Percentiles rank a stretch among this genome's conserved stretches.
These are phyloP conservation scores for Delichon dasypus DNA, from an alignment of 2,797 vertebrate genomes.

Conservation along the genomic window DNA sequence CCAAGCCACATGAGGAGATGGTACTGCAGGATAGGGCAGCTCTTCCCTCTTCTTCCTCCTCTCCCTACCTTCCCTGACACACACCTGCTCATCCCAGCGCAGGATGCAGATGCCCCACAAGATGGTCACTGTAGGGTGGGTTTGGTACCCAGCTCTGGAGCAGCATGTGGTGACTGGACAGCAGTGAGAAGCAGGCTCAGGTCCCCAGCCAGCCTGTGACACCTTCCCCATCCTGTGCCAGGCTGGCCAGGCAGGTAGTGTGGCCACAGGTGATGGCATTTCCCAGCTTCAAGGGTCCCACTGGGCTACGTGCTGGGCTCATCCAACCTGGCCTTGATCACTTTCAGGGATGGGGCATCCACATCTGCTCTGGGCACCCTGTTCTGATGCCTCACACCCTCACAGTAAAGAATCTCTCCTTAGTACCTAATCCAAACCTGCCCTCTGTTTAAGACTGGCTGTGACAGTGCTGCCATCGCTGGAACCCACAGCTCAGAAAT, in stretches of 20 bases:
- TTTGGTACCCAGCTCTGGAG: background rate
- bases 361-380: background rate
- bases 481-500: background rate
- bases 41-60: background rate
- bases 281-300: background rate
- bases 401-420: background rate
- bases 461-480: fast-evolving
- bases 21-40: background rate
- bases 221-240: background rate
- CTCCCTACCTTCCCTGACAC: background rate
- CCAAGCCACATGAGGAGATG: background rate
- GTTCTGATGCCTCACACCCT: background rate
- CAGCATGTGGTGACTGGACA: background rate
- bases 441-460: background rate
- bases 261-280: background rate
- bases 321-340: background rate
- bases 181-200: background rate
- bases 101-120: fast-evolving
- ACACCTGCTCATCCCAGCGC: fast-evolving
- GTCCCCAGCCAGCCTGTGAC: background rate
- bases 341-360: background rate
- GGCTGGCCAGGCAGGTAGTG: background rate
- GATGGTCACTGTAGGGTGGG: background rate
- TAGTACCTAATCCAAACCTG: background rate
- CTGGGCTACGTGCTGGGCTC: fast-evolving